Base-by-base conservation (phyloP, 2,888 invertebrate genomes). In the Platycnemis pennipes region DNA sequence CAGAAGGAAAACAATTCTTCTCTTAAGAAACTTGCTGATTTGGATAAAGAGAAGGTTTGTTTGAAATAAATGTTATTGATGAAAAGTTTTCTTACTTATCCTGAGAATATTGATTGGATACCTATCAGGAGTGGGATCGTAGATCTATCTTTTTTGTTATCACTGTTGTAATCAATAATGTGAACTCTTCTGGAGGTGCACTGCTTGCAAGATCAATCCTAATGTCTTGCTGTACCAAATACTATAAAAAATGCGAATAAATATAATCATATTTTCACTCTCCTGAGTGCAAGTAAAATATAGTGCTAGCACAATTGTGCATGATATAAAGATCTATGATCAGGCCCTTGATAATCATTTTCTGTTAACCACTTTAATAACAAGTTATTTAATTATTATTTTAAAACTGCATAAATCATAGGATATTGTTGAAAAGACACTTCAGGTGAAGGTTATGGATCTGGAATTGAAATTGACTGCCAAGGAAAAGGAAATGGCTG, bases 41-140 rank as follows among this genome's bases (percentile, higher is more conserved):
- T 91, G n/a, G 56, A 91, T 26, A 91, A 63, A 63, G 91, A 91
- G 31, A 91, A 91, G 91, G 91, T 91, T 63, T 26, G 91, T 91
- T 63, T 26, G 1, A 44, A 63, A 46, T 3, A 56, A 11, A 37
- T 45, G 63, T 44, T 91, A 53, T 1, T 26, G n/a, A n/a, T n/a
- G n/a, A n/a, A n/a, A n/a, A n/a, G n/a, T 87, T 87, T 7, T 45
- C 26, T 87, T 87, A n/a, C n/a, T n/a, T n/a, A n/a, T n/a, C n/a
- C n/a, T n/a, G n/a, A 31, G 2, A 16, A 85, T 37, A n/a, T 8
- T 69, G 3, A 5, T 69, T 69, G 3, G n/a, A 69, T 26, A 31
- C 7, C 7, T 22, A 22, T 69, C 8, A 13, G 69, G 26, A 13
- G 0, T 69, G 31, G n/a, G n/a, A 42, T 85, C 8, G 85, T 85